phyloP scores from a whole-genome alignment of 1,140 invertebrate genomes.

The Penaeus japonicus region DNA sequence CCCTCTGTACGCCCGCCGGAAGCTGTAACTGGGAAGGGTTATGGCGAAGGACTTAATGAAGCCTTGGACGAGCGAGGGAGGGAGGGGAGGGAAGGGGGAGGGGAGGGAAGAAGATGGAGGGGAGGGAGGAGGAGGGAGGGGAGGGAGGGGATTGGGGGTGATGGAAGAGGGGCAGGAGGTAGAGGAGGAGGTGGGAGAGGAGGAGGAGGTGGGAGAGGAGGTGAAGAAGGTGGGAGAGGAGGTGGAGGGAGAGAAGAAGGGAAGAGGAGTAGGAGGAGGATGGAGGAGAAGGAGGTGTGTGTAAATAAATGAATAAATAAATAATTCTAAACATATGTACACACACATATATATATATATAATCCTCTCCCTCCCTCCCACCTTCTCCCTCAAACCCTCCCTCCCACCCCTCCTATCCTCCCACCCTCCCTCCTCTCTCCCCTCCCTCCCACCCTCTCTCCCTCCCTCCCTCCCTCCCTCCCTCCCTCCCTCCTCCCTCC shows the following conservation, averaged over 20 bases:
- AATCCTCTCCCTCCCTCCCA: too few species aligned
- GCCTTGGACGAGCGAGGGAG: not conserved
- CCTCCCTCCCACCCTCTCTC: too few species aligned
- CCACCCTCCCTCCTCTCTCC: too few species aligned
- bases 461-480: too few species aligned
- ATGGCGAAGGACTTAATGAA: not conserved
- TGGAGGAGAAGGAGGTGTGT: too few species aligned
- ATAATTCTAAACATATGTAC: too few species aligned
- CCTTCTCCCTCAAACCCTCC: too few species aligned
- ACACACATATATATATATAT: too few species aligned
- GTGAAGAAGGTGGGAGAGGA: not conserved
- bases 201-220: not conserved
- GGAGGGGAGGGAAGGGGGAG: not conserved
- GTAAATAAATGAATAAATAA: too few species aligned
- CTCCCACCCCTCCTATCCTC: too few species aligned
- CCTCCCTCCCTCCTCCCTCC: too few species aligned
- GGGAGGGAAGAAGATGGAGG: not conserved
- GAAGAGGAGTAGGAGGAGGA: not conserved
- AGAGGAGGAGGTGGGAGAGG: not conserved
- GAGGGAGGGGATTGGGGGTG: not conserved
- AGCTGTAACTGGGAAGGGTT: conserved; percentile 4
- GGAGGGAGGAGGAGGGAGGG: not conserved
- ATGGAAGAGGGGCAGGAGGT: too few species aligned
- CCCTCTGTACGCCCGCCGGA: not conserved
- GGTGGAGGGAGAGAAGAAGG: not conserved